Evolutionary conservation across 2,888 invertebrate genomes (phyloP), one percentile per base, ranked within the genome.

Genomic region (Petrophora chlorosata): DNA sequence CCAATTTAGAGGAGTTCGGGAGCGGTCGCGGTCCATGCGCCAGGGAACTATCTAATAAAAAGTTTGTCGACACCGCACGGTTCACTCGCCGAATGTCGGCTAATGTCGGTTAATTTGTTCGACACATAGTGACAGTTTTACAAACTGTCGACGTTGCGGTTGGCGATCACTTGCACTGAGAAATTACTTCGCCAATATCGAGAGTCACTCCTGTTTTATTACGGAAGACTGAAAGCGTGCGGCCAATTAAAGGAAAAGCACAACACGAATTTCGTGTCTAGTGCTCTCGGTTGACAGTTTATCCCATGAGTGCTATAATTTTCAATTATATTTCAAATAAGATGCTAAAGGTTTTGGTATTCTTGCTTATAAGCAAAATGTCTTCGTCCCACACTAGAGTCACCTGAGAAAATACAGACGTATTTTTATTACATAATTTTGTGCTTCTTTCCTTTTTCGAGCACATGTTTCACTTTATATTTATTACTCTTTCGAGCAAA

Each of bases 241-340:
- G 62, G 74, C 80, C 82, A 85, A 86, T 85, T 85, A 85, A 76
- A 77, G 67, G 68, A 70, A 69, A 63, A 72, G 70, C 72, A 64
- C 64, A 69, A 80, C 81, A 85, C 79, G 81, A 79, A 76, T 65
- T 79, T 74, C 74, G 71, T 79, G 79, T 80, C 72, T 67, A 60
- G 64, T 68, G 65, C 65, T 71, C 67, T 67, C 63, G 64, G 74
- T 71, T 76, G 81, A 82, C 76, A 74, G 73, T 74, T 73, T 17
- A 73, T 70, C 75, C 74, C 72, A 76, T 73, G 72, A 68, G 62
- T 62, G 68, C 76, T 71, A 82, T 82, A 77, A 82, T 76, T 82
- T 78, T 70, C 73, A 80, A 80, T 79, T 79, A 76, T 78, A 73
- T 73, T 78, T 73, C 60, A 66, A 77, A 73, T 67, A 63, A 51